These are phyloP conservation scores for Vicugna pacos DNA, from an alignment of 2,113 vertebrate species.

Conservation along the genomic window DNA sequence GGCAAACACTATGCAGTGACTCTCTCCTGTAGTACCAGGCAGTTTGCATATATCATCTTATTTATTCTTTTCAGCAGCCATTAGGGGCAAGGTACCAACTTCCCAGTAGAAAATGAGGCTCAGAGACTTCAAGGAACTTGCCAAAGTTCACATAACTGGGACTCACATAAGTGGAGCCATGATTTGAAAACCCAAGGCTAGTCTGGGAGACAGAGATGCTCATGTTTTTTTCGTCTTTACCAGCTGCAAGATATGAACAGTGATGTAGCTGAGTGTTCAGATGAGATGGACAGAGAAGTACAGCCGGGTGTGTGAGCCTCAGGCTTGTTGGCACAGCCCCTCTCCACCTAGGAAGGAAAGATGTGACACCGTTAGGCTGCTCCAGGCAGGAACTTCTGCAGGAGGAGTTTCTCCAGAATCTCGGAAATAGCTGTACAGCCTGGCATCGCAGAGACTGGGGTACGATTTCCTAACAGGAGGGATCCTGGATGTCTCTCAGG, in stretches of 20 bases:
- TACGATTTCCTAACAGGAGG: neutral
- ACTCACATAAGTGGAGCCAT: neutral
- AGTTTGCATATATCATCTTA: constrained; percentile 18
- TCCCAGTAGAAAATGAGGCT: neutral
- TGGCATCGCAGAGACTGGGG: neutral
- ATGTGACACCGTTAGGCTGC: accelerated
- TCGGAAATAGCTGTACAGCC: neutral
- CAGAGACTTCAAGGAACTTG: neutral
- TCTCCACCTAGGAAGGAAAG: accelerated
- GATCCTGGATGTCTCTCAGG: neutral
- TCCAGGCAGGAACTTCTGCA: neutral
- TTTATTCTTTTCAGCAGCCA: neutral
- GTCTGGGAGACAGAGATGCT: neutral
- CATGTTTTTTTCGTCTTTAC: neutral
- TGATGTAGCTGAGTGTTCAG: neutral
- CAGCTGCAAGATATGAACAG: neutral
- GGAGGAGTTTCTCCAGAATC: neutral
- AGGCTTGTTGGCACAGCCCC: neutral
- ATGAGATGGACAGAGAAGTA: neutral
- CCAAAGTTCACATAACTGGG: neutral
- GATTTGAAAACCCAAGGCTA: neutral
- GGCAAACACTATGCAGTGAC: neutral
- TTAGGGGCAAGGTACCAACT: neutral
- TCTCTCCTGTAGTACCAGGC: neutral
- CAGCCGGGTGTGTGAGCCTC: neutral